phyloP scores from a whole-genome alignment of 1,140 invertebrate genomes.

The Pygmarrhopalites habei region DNA sequence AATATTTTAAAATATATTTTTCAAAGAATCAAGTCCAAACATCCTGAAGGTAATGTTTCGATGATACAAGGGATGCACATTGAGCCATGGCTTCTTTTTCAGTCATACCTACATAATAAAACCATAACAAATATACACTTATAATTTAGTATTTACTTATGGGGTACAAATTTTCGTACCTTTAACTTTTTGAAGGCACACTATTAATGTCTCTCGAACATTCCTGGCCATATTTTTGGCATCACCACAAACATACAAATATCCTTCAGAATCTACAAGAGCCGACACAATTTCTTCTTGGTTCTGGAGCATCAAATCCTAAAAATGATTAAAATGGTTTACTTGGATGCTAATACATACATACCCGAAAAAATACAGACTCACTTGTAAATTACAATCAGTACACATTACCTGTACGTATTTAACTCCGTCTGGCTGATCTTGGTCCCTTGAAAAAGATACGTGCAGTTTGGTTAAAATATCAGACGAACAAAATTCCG shows the following conservation, averaged over 20 bases:
- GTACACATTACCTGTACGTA: constrained; percentile 56
- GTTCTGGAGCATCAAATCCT: constrained; percentile 52
- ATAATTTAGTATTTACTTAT: not conserved
- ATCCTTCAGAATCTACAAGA: constrained; percentile 51
- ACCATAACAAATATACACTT: not conserved
- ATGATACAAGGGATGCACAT: constrained; percentile 14
- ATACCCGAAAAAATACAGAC: too few species aligned
- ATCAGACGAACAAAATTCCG: constrained; percentile 46
- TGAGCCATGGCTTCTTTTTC: constrained; percentile 25
- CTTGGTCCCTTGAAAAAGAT: constrained; percentile 58
- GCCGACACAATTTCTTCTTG: constrained; percentile 51
- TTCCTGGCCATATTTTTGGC: constrained; percentile 62
- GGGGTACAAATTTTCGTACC: constrained; percentile 31
- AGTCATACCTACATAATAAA: constrained; percentile 15
- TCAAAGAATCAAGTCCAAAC: constrained; percentile 25
- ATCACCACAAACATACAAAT: constrained; percentile 71
- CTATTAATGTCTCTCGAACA: constrained; percentile 54
- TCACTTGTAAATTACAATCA: too few species aligned
- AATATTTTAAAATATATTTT: too few species aligned
- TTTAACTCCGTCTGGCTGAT: constrained; percentile 43
- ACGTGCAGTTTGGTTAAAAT: constrained; percentile 52
- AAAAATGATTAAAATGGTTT: too few species aligned
- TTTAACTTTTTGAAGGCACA: constrained; percentile 48
- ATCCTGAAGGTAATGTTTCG: constrained; percentile 35
- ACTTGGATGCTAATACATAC: too few species aligned